A percentile compares a stretch with the other conserved stretches of the same genome.
Evolutionary conservation across 2,888 invertebrate genomes (phyloP).

Genomic region (Coenonympha glycerion): DNA sequence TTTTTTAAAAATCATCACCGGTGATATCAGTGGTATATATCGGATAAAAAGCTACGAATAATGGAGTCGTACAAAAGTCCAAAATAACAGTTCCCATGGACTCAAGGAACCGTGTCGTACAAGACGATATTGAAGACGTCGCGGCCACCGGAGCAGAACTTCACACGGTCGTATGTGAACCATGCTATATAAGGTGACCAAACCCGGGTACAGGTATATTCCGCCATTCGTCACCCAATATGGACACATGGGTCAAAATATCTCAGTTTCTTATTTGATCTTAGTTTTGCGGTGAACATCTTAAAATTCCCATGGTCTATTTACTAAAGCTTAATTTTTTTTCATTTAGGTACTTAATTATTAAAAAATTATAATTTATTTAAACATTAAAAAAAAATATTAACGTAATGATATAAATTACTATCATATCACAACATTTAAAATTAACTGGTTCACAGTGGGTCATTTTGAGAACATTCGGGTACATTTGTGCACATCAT

Average conservation of each 20-base stretch:
- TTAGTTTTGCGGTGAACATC: too few species aligned
- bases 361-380: neutral
- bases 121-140: constrained; percentile 44
- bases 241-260: constrained; percentile 2
- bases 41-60: constrained; percentile 22
- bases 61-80: constrained; percentile 26
- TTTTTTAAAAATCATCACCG: constrained; percentile 12
- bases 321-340: too few species aligned
- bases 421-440: too few species aligned
- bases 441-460: too few species aligned
- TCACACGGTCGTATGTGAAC: constrained; percentile 46
- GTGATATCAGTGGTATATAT: neutral
- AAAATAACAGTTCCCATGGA: constrained; percentile 36
- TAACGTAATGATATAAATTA: too few species aligned
- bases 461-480: too few species aligned
- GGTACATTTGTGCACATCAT: too few species aligned
- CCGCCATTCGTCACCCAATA: constrained; percentile 16
- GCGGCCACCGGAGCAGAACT: constrained; percentile 36
- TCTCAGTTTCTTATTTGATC: too few species aligned
- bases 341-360: neutral
- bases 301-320: too few species aligned
- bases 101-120: constrained; percentile 40
- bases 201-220: constrained; percentile 20
- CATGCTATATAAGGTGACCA: constrained; percentile 41
- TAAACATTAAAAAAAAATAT: too few species aligned